These are phyloP conservation scores for Pipistrellus pygmaeus DNA, from an alignment of 2,797 vertebrate species.

Conservation along the genomic window DNA sequence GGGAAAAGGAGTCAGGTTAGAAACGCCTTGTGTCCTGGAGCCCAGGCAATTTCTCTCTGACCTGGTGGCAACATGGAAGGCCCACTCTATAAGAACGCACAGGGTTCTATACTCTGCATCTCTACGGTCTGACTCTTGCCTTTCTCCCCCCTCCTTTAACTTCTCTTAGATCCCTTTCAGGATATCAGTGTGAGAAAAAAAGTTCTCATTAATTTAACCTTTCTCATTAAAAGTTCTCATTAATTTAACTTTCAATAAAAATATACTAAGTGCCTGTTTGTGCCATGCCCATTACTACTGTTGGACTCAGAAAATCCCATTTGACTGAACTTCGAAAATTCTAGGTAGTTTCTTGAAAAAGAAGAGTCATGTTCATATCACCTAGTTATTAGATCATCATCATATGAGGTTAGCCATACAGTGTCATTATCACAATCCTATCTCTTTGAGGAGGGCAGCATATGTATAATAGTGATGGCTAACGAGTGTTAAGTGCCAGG, in stretches of 20 bases:
- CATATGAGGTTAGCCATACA: background rate
- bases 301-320: conserved; percentile 6
- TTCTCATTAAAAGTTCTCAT: too few species aligned
- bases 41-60: background rate
- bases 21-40: background rate
- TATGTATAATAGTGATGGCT: background rate
- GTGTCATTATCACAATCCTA: background rate
- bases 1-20: background rate
- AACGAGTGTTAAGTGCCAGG: background rate
- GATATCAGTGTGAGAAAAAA: background rate
- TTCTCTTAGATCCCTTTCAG: background rate
- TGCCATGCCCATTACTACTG: background rate
- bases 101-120: background rate
- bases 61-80: background rate
- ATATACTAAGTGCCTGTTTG: background rate
- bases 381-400: background rate
- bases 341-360: background rate
- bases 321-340: background rate
- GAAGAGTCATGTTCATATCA: background rate
- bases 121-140: background rate
- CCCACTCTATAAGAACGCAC: background rate
- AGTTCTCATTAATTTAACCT: conserved; percentile 15
- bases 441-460: background rate
- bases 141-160: background rate
- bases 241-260: conserved; percentile 22